Evolutionary conservation across 35 echinoderm and acorn worm genomes (phyloP), one percentile per base, ranked within the genome.

Genomic region (Anneissia japonica): DNA sequence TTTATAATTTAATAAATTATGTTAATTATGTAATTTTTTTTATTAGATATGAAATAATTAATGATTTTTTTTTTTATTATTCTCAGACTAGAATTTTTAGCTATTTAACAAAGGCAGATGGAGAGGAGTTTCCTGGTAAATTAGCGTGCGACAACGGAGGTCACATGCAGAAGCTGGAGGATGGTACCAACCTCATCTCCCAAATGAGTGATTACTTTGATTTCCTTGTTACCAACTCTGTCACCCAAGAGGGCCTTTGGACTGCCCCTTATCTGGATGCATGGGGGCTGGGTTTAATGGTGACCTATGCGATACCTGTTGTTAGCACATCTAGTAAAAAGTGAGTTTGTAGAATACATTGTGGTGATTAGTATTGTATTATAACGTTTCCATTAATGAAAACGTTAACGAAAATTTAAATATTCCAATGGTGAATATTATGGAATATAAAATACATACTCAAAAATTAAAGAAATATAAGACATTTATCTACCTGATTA

Each of bases 151-250:
- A 89, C 35, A 93, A 99, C 72, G 75, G 89, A 37, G 96, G 96
- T 16, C 79, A 90, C 79, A 80, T 99, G 45, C 77, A 75, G 40
- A 94, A 94, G 72, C 84, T 99, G 4, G 38, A 51, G 30, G 74
- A 91, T 51, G 96, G 95, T 40, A 92, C 91, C 39, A 93, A 99
- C 76, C 89, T 99, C 29, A 99, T 99, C 17, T 88, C 86, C 0
- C 89, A 99, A 75, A 99, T 99, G 96, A 86, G 82, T 31, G 77
- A 99, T 35, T 99, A 99, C 76, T 99, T 99, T 93, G 90, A 91
- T 19, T 99, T 99, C 79, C 86, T 99, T 0, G 93, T 92, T n/a
- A 91, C 83, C 39, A 99, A 99, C 56, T 86, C 92, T 16, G 86
- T 89, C 37, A 84, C 85, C 72, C 84, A 74, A 19, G 84, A 89